phyloP scores from a whole-genome alignment of 37 sponge, comb jelly and placozoan genomes.

The Dysidea cf. avara region DNA sequence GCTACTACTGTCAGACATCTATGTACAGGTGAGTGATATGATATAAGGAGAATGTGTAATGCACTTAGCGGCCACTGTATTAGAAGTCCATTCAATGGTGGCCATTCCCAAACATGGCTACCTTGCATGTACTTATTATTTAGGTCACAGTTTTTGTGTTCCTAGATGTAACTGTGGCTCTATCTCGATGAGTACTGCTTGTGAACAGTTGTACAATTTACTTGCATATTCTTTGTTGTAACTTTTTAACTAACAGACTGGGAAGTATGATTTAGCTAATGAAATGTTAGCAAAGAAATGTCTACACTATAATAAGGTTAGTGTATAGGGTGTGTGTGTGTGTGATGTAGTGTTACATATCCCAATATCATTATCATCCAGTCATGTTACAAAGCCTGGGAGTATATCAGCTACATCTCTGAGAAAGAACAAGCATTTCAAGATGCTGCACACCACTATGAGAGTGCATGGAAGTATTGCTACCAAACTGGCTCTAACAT shows the following conservation, averaged over 20 bases:
- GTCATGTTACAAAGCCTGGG: constrained; percentile 92
- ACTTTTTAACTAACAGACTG: constrained; percentile 41
- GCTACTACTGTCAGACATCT: constrained; percentile 95
- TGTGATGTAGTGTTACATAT: too few relatives aligned
- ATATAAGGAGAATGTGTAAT: too few relatives aligned
- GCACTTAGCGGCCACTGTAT: too few relatives aligned
- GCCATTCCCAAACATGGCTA: too few relatives aligned
- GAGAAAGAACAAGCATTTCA: constrained; percentile 90
- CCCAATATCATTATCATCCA: constrained; percentile 2
- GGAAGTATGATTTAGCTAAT: constrained; percentile 90
- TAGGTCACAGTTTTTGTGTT: too few relatives aligned
- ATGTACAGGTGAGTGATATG: constrained; percentile 68
- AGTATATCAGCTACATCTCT: constrained; percentile 87
- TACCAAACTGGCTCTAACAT: constrained; percentile 71
- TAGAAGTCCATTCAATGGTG: too few relatives aligned
- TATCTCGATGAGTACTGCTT: too few relatives aligned
- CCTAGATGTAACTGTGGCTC: too few relatives aligned
- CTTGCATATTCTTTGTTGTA: neutral
- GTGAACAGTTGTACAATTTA: too few relatives aligned
- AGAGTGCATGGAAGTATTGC: constrained; percentile 92
- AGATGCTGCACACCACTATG: constrained; percentile 92
- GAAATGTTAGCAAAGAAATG: constrained; percentile 83
- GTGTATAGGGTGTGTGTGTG: too few relatives aligned
- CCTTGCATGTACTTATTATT: too few relatives aligned
- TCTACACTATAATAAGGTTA: constrained; percentile 69